These are phyloP conservation scores for Microcebus tavaratra DNA, from an alignment of 2,113 vertebrate genomes.

Conservation along the genomic window DNA sequence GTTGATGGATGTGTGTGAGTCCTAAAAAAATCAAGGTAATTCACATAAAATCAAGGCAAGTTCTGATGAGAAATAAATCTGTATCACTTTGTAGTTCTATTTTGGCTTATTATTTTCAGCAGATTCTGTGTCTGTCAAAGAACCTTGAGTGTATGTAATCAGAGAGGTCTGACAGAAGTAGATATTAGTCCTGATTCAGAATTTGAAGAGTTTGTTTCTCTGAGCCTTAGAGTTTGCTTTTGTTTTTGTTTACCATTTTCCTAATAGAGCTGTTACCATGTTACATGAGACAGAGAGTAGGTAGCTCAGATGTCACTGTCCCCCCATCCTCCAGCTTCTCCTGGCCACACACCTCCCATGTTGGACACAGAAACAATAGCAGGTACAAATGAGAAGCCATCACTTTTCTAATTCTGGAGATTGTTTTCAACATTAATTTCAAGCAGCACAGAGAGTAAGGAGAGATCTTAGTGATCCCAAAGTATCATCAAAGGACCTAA, in stretches of 20 bases:
- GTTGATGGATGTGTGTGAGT: background rate
- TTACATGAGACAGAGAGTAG: background rate
- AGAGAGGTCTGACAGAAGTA: background rate
- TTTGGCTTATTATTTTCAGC: constrained; percentile 6
- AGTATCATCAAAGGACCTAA: background rate
- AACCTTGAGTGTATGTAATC: background rate
- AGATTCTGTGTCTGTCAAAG: background rate
- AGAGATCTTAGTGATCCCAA: background rate
- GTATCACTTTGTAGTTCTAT: background rate
- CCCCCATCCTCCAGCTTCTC: background rate
- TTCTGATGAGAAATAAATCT: background rate
- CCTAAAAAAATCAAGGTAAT: background rate
- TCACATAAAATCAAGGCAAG: constrained; percentile 34
- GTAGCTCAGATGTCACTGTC: too few species aligned
- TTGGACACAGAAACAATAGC: background rate
- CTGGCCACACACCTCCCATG: background rate
- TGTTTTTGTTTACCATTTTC: background rate
- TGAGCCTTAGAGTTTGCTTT: background rate
- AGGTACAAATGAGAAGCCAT: background rate
- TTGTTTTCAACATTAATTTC: background rate
- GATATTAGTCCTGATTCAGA: background rate
- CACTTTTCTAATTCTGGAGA: background rate
- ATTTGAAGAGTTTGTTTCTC: background rate
- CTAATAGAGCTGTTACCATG: background rate
- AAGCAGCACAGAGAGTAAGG: background rate